Base-by-base conservation (phyloP, 2,888 invertebrate species). In the Ferrisia virgata region DNA sequence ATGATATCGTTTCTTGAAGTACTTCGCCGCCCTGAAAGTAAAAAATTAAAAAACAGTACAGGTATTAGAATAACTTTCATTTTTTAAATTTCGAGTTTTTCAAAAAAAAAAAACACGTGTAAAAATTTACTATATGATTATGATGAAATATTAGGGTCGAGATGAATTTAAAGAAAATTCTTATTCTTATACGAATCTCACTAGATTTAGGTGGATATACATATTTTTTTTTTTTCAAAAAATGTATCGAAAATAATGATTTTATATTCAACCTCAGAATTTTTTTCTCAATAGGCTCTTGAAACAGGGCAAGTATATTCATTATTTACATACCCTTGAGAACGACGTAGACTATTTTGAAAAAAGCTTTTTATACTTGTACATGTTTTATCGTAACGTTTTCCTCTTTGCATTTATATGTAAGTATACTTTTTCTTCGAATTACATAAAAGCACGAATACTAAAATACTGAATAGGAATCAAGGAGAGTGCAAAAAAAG, bases 11-110 rank as follows among this genome's bases (percentile, higher is more conserved):
- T 90, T 98, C 97, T 88, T 95, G 94, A 88, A 97, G 92, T 86
- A 97, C 94, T 90, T 97, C 97, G 82, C 97, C 97, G 87, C 97
- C 97, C 95, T 96, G 90, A 0, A 72, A 72, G n/a, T n/a, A n/a
- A n/a, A n/a, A n/a, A n/a, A n/a, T n/a, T n/a, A n/a, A n/a, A n/a
- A n/a, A n/a, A n/a, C n/a, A n/a, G n/a, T n/a, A n/a, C n/a, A n/a
- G n/a, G n/a, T n/a, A n/a, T n/a, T n/a, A 18, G n/a, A 33, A 33
- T 33, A 33, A 72, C 0, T 25, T 33, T 36, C 13, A 33, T 64
- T n/a, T 64, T 13, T 28, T 22, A 58, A 36, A 4, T 36, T 36
- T 8, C 47, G 13, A 47, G 13, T 18, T 47, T 47, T 47, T 47
- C 2, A 4, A 47, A 47, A 47, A 47, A 8, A 47, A 47, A 36